A percentile compares a stretch with the other conserved stretches of the same genome.
Evolutionary conservation across 2,888 invertebrate genomes (phyloP).

Genomic region (Bhutanitis thaidina): DNA sequence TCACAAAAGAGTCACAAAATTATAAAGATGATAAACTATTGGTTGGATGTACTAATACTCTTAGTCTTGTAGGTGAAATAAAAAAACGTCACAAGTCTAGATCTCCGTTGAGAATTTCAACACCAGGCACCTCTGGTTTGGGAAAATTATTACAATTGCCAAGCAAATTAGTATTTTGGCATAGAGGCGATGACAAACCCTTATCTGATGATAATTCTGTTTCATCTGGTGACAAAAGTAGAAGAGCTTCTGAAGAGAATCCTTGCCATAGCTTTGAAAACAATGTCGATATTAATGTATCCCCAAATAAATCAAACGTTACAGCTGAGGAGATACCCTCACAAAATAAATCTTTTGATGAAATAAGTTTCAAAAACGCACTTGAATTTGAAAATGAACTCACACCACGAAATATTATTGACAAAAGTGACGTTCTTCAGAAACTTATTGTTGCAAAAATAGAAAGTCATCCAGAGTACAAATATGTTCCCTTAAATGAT

Average conservation of each 20-base stretch:
- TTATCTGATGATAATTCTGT: conserved; percentile 48
- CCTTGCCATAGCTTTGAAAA: conserved; percentile 50
- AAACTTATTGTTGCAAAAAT: conserved; percentile 67
- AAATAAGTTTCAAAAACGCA: conserved; percentile 44
- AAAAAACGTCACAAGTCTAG: conserved; percentile 58
- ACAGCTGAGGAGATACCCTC: conserved; percentile 22
- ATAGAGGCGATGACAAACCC: conserved; percentile 61
- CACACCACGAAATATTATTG: conserved; percentile 53
- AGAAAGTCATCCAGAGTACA: conserved; percentile 68
- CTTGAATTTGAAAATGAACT: conserved; percentile 41
- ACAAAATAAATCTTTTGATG: conserved; percentile 32
- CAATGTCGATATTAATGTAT: conserved; percentile 40
- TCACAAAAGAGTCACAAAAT: conserved; percentile 32
- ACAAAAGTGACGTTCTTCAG: conserved; percentile 63
- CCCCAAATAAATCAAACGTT: conserved; percentile 14
- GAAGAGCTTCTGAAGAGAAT: conserved; percentile 55
- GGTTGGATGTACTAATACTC: conserved; percentile 28
- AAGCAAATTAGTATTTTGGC: conserved; percentile 79
- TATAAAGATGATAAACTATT: not conserved
- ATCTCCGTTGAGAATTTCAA: conserved; percentile 51
- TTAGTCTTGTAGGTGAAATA: conserved; percentile 49
- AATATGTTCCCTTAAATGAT: conserved; percentile 56
- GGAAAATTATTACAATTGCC: conserved; percentile 75
- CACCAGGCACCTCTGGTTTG: conserved; percentile 53
- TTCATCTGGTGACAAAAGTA: conserved; percentile 51